phyloP scores from a whole-genome alignment of 2,797 vertebrate species.

The Poliocrania exsul region DNA sequence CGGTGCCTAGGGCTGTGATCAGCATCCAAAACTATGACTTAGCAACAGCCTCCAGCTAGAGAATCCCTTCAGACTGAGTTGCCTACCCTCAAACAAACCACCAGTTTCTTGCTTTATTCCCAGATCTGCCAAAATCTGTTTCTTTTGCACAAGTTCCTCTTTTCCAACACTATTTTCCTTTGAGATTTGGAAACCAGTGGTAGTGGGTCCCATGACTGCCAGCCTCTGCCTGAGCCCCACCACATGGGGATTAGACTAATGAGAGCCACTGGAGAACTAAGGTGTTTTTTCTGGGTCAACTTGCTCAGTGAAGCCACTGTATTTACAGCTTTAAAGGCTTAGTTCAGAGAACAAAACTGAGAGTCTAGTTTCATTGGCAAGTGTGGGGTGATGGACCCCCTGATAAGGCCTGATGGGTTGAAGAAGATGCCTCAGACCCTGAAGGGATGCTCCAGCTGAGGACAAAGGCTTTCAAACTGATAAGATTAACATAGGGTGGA shows the following conservation, averaged over 20 bases:
- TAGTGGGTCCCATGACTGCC: not conserved
- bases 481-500: no score
- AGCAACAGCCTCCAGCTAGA: not conserved
- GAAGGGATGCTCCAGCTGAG: no score
- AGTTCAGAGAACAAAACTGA: not conserved
- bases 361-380: not conserved
- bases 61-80: not conserved
- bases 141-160: not conserved
- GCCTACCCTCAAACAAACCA: not conserved
- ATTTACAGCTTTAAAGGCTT: not conserved
- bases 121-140: not conserved
- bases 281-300: not conserved
- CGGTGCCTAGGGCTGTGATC: not conserved
- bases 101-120: not conserved
- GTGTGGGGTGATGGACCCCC: no score
- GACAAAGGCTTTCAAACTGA: no score
- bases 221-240: not conserved
- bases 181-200: not conserved
- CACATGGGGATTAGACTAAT: not conserved
- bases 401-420: no score
- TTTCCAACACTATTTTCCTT: not conserved
- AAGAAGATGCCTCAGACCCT: no score
- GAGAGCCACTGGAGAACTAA: not conserved
- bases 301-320: not conserved
- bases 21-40: not conserved